A percentile compares a stretch with the other conserved stretches of the same genome.
Conservation (phyloP, 2,113 vertebrate species). For the Eublepharis macularius region DNA sequence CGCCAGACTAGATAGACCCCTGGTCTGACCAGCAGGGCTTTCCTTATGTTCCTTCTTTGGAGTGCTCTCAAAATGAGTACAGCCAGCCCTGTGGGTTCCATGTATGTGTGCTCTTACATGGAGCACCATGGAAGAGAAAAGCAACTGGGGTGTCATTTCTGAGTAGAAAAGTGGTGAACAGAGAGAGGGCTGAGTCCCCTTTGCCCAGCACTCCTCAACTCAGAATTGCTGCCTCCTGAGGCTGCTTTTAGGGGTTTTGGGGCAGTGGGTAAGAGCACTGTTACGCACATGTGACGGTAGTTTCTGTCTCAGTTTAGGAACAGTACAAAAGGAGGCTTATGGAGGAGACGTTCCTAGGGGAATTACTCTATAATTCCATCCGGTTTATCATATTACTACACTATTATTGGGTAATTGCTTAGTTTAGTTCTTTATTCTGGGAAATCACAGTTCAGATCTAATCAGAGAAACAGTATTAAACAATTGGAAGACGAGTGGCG, state of each 20-base stretch:
- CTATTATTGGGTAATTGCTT: not conserved
- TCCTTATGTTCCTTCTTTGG: no score
- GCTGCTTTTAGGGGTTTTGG: no score
- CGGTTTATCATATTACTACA: not conserved
- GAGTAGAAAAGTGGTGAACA: not conserved
- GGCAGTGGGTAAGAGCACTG: no score
- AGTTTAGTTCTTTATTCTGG: not conserved
- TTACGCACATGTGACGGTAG: no score
- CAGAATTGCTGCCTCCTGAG: not conserved
- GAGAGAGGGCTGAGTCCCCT: not conserved
- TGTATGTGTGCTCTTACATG: no score
- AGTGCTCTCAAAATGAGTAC: no score
- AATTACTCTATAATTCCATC: not conserved
- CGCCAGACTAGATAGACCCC: no score
- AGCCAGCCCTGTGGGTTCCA: no score
- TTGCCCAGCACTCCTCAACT: not conserved
- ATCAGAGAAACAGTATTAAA: not conserved
- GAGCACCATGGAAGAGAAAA: no score
- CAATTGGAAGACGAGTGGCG: not conserved
- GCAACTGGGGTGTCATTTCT: no score
- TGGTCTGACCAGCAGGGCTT: no score
- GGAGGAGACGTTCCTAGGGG: not conserved
- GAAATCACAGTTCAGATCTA: not conserved
- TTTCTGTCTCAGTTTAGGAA: no score
- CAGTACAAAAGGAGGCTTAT: not conserved